Percentiles rank a stretch among this genome's conserved stretches.
These are phyloP conservation scores for Cryptocheilus praepositus DNA, from an alignment of 2,888 invertebrate genomes.

Conservation along the genomic window DNA sequence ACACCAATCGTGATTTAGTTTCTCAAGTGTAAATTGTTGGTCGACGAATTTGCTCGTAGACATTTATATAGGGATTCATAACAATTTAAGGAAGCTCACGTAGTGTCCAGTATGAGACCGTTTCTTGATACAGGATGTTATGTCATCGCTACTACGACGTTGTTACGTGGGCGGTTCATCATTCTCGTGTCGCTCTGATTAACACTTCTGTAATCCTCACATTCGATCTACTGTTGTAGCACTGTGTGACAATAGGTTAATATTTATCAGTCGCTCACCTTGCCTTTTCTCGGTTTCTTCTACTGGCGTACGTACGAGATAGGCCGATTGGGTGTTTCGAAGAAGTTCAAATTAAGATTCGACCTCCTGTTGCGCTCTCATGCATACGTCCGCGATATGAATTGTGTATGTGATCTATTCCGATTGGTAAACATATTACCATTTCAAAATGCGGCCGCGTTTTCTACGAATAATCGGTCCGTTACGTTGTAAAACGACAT, in stretches of 20 bases:
- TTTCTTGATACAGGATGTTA: constrained; percentile 55
- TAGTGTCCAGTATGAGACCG: not conserved
- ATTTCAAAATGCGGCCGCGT: too few relatives aligned
- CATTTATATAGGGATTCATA: not conserved
- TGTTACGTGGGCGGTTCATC: constrained; percentile 48
- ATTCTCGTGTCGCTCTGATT: constrained; percentile 30
- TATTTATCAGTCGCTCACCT: constrained; percentile 18
- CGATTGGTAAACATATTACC: constrained; percentile 36
- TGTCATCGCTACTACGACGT: constrained; percentile 47
- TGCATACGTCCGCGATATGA: constrained; percentile 27
- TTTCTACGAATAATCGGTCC: too few relatives aligned
- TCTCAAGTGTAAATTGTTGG: too few relatives aligned
- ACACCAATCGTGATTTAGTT: too few relatives aligned
- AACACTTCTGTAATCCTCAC: constrained; percentile 46
- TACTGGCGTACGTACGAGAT: too few relatives aligned
- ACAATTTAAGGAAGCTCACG: constrained; percentile 17
- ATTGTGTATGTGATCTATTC: constrained; percentile 28
- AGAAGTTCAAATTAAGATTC: constrained; percentile 40
- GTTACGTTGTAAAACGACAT: too few relatives aligned
- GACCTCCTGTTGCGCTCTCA: constrained; percentile 44
- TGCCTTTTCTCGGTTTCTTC: not conserved
- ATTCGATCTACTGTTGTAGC: constrained; percentile 43
- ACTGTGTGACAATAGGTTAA: constrained; percentile 1
- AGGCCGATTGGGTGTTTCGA: constrained; percentile 24
- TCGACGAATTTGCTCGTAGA: too few relatives aligned